These are phyloP conservation scores for Orbicella faveolata DNA, from an alignment of 64 coral and sea anemone genomes.

Conservation along the genomic window DNA sequence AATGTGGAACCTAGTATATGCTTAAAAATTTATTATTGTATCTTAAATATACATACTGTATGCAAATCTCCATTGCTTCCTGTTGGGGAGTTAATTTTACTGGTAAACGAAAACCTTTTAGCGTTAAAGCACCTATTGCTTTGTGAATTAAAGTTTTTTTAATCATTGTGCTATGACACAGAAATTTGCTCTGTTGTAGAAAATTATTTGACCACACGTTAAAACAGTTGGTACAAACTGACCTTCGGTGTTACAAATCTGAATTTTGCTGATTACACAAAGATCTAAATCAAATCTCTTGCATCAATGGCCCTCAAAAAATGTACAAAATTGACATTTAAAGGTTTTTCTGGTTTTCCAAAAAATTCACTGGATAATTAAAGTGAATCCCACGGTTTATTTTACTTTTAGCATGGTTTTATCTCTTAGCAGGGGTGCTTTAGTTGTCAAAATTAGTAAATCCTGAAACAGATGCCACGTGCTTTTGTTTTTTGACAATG, in stretches of 20 bases:
- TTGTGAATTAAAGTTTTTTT: background rate
- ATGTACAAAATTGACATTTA: background rate
- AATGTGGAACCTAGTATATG: background rate
- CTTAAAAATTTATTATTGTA: background rate
- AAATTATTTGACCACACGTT: background rate
- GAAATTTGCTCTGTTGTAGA: background rate
- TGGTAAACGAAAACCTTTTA: background rate
- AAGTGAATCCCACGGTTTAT: background rate
- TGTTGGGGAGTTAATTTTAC: background rate
- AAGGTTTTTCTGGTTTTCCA: background rate
- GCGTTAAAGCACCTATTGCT: background rate
- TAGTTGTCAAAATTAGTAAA: constrained; percentile 1
- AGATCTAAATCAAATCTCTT: background rate
- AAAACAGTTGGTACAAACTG: background rate
- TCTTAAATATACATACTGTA: background rate
- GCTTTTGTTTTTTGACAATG: constrained; percentile 1
- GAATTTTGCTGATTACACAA: background rate
- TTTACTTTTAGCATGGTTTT: background rate
- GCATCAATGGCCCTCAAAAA: background rate
- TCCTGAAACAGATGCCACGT: background rate
- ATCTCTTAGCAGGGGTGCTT: constrained; percentile 15
- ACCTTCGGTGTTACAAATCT: background rate
- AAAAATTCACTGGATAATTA: background rate
- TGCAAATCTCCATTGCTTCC: background rate
- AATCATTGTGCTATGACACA: background rate